A percentile compares a stretch with the other conserved stretches of the same genome.
phyloP scores from a whole-genome alignment of 2,888 invertebrate genomes.

The Cyclophora albipunctata region DNA sequence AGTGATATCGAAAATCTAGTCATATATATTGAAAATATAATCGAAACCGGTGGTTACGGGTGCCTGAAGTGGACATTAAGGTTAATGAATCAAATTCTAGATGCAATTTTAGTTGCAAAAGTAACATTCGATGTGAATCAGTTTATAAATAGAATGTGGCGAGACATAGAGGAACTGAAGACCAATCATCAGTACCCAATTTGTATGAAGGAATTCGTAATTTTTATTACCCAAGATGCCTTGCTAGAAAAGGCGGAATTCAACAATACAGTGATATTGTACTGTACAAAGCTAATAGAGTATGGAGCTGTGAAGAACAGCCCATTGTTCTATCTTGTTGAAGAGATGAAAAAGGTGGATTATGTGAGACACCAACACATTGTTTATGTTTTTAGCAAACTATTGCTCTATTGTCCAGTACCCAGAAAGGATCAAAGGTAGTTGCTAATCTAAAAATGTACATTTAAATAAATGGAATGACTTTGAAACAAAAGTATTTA shows the following conservation, averaged over 20 bases:
- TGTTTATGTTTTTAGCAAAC: conserved; percentile 54
- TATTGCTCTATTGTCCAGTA: conserved; percentile 64
- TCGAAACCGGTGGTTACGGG: conserved; percentile 66
- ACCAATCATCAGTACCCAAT: conserved; percentile 55
- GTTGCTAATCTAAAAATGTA: neutral
- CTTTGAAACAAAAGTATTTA: neutral
- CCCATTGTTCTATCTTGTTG: conserved; percentile 47
- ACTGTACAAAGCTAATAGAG: conserved; percentile 54
- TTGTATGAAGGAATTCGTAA: conserved; percentile 56
- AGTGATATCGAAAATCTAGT: conserved; percentile 27
- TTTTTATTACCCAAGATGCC: conserved; percentile 43
- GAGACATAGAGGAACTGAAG: conserved; percentile 62
- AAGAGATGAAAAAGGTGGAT: conserved; percentile 28
- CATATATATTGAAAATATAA: conserved; percentile 40
- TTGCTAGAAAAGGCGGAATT: conserved; percentile 35
- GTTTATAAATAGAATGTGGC: conserved; percentile 55
- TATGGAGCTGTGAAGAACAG: conserved; percentile 46
- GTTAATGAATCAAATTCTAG: conserved; percentile 44
- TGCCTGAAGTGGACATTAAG: conserved; percentile 57
- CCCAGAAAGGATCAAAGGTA: conserved; percentile 74
- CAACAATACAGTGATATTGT: conserved; percentile 44
- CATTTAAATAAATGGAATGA: no score
- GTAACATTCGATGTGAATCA: conserved; percentile 34
- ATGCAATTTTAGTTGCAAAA: conserved; percentile 24
- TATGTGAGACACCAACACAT: conserved; percentile 37